Conservation (phyloP, 1,140 invertebrate species). For the Scaptomyza hsui region DNA sequence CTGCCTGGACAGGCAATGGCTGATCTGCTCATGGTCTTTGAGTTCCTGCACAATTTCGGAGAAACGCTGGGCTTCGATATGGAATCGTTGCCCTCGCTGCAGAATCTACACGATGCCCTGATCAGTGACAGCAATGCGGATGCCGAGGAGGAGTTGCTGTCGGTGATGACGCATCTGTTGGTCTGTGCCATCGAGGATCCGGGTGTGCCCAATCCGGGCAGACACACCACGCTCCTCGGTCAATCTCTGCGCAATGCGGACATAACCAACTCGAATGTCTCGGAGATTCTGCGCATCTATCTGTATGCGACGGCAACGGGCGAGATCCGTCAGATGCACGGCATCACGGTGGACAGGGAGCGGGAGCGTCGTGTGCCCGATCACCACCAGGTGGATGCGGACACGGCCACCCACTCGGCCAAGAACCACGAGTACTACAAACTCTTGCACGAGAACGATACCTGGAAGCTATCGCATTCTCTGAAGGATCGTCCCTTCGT, state of each 20-base stretch:
- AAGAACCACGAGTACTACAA: slow-evolving; percentile 92
- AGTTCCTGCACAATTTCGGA: slow-evolving; percentile 98
- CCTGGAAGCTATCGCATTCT: slow-evolving; percentile 89
- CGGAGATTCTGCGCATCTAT: slow-evolving; percentile 95
- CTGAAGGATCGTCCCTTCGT: slow-evolving; percentile 93
- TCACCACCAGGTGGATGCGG: slow-evolving; percentile 89
- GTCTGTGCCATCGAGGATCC: slow-evolving; percentile 97
- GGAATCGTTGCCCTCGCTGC: slow-evolving; percentile 93
- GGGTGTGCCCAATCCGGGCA: slow-evolving; percentile 94
- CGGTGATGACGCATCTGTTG: slow-evolving; percentile 94
- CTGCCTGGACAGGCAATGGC: slow-evolving; percentile 94
- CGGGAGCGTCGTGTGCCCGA: slow-evolving; percentile 90
- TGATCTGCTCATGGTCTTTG: slow-evolving; percentile 96
- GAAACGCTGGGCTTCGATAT: slow-evolving; percentile 96
- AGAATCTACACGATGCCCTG: slow-evolving; percentile 93
- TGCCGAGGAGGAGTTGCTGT: slow-evolving; percentile 93
- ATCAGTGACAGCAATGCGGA: slow-evolving; percentile 89
- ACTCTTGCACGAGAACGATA: slow-evolving; percentile 89
- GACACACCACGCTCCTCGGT: slow-evolving; percentile 93
- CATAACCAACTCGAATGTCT: slow-evolving; percentile 95
- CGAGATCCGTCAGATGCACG: slow-evolving; percentile 92
- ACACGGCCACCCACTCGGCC: slow-evolving; percentile 86
- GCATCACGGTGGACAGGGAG: slow-evolving; percentile 90
- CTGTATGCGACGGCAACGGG: slow-evolving; percentile 93
- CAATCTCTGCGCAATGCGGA: slow-evolving; percentile 96